Percentiles rank a stretch among this genome's conserved stretches.
Conservation (phyloP, 2,888 invertebrate genomes). For the Rotaria sp. region DNA sequence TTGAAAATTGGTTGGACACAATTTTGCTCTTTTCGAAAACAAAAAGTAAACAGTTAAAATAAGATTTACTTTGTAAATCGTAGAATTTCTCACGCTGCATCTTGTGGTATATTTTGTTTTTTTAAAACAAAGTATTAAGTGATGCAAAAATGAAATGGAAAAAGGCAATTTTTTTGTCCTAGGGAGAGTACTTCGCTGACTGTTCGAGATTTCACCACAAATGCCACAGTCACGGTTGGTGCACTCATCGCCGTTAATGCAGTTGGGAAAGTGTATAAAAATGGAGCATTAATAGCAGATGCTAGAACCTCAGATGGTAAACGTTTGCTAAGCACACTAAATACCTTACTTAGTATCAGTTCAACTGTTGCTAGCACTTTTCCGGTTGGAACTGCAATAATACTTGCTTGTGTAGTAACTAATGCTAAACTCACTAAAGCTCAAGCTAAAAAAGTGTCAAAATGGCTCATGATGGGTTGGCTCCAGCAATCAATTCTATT, state of each 20-base stretch:
- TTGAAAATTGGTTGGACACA: no score
- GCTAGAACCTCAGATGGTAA: background rate
- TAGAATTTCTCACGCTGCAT: no score
- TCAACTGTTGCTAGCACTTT: background rate
- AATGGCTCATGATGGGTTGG: background rate
- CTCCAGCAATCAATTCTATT: conserved; percentile 11
- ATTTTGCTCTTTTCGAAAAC: no score
- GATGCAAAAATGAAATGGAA: no score
- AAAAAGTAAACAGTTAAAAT: no score
- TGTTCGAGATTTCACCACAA: background rate
- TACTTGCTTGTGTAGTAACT: background rate
- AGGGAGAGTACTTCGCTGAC: background rate
- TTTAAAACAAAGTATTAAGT: no score
- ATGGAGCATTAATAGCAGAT: background rate
- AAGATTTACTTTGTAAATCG: no score
- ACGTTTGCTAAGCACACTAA: background rate
- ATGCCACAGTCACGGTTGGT: background rate
- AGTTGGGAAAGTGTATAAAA: background rate
- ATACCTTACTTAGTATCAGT: background rate
- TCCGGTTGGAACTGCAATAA: background rate
- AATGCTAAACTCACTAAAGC: conserved; percentile 5
- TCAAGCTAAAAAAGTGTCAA: background rate
- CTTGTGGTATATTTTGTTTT: no score
- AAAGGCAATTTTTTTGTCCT: no score
- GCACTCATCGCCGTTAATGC: background rate